Evolutionary conservation across 37 sponge, comb jelly and placozoan genomes (phyloP), one percentile per base, ranked within the genome.

Genomic region (Chondrosia reniformis): DNA sequence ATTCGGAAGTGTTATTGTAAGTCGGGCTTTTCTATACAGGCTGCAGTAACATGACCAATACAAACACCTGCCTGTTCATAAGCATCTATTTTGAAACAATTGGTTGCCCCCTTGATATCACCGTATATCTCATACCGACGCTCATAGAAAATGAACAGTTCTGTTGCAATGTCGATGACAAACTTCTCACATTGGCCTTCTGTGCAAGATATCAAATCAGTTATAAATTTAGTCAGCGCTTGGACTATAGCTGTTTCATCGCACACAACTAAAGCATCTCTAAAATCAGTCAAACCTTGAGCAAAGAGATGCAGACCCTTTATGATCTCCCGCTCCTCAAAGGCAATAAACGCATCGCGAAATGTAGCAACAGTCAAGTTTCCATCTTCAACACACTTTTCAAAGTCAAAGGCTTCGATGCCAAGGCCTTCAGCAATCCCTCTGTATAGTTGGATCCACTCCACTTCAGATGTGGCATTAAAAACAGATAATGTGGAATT

Each of bases 101-200:
- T 88, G 19, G 31, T 74, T 24, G 90, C 86, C 55, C 62, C 85
- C 57, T 36, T 66, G 25, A 89, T 85, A 76, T 89, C 90, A 27
- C 90, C 90, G 74, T 89, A 89, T 21, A 89, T 89, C 83, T 89
- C 90, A 46, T 89, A 85, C 17, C 55, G 24, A 19, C 79, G 72
- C 80, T 89, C 90, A 49, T 89, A 89, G 9, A 89, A 64, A 41
- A 89, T 85, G 24, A 85, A 17, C n/a, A 85, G 3, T 55, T 82
- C 83, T 34, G 55, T 33, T 22, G 69, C 86, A 36, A 89, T 55
- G 17, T 89, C 86, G 40, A 89, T 81, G 28, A 78, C 56, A 33
- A 89, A 89, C 30, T 78, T 52, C 13, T 37, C 77, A 77, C 90
- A 89, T 34, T 56, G 32, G 4, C 80, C 75, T 63, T 79, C 84